Percentiles rank a stretch among this genome's conserved stretches.
Evolutionary conservation across 2,797 vertebrate species (phyloP).

Genomic region (Cossypha polioptera): DNA sequence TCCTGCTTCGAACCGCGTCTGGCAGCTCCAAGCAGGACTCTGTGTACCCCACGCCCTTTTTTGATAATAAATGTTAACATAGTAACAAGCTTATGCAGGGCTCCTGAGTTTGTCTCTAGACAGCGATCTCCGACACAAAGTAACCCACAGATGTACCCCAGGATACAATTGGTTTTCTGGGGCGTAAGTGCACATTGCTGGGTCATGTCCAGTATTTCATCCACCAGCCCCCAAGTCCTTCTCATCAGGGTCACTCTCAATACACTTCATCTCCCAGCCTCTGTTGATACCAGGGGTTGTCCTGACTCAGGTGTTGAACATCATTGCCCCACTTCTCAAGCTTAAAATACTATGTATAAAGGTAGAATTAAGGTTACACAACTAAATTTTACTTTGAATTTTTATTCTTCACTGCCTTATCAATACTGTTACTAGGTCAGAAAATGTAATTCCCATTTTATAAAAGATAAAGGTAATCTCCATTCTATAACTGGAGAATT

Average conservation of each 20-base stretch:
- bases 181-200: background rate
- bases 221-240: background rate
- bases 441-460: background rate
- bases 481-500: background rate
- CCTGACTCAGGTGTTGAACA: background rate
- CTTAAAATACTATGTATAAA: background rate
- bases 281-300: fast-evolving
- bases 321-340: background rate
- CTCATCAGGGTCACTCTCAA: background rate
- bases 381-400: background rate
- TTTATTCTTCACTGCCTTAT: background rate
- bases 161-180: background rate
- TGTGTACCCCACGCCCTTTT: too few relatives aligned
- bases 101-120: too few relatives aligned
- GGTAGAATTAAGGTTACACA: background rate
- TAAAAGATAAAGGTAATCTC: background rate
- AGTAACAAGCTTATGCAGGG: too few relatives aligned
- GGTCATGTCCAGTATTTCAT: background rate
- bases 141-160: too few relatives aligned
- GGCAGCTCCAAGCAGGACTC: too few relatives aligned
- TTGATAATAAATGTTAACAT: too few relatives aligned
- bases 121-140: too few relatives aligned
- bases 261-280: background rate
- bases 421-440: background rate
- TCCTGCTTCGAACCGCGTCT: too few relatives aligned